A percentile compares a stretch with the other conserved stretches of the same genome.
Evolutionary conservation across 2,113 vertebrate genomes (phyloP).

Genomic region (Tenebrosternarchus preto): DNA sequence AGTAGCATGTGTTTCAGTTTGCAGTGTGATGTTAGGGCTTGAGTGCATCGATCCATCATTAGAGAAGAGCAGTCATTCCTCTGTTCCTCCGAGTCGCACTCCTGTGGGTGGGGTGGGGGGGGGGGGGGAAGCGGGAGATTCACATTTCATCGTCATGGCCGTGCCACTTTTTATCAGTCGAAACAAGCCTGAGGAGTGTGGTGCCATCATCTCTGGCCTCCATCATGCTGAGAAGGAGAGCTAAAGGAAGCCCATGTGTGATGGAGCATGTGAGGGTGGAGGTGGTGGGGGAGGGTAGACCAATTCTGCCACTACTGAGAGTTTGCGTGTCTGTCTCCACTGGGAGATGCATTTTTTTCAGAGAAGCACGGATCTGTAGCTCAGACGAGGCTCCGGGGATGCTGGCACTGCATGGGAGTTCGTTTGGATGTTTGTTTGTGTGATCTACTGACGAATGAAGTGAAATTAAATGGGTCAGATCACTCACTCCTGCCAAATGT

Average conservation of each 20-base stretch:
- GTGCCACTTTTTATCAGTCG: slow-evolving; percentile 35
- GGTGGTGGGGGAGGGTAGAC: not conserved
- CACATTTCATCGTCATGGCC: slow-evolving; percentile 16
- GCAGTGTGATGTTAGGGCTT: not conserved
- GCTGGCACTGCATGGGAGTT: not conserved
- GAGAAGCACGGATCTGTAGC: not conserved
- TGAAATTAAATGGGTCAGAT: not conserved
- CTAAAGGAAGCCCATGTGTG: slow-evolving; percentile 29
- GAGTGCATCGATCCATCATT: slow-evolving; percentile 4
- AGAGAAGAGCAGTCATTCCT: not conserved
- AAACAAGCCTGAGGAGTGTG: slow-evolving; percentile 31
- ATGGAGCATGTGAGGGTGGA: slow-evolving; percentile 11
- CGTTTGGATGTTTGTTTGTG: too few species aligned
- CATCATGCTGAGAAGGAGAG: slow-evolving; percentile 16
- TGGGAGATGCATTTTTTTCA: not conserved
- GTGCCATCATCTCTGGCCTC: slow-evolving; percentile 8
- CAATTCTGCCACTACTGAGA: slow-evolving; percentile 25
- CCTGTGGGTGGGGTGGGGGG: too few species aligned
- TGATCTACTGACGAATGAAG: not conserved
- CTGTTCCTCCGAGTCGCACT: not conserved
- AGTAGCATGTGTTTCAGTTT: slow-evolving; percentile 7
- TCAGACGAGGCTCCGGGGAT: slow-evolving; percentile 6
- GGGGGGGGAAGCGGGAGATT: slow-evolving; percentile 10
- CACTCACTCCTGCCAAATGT: not conserved
- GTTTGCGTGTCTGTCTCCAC: slow-evolving; percentile 20